A percentile compares a stretch with the other conserved stretches of the same genome.
Conservation (phyloP, 2,797 vertebrate species). For the Argentina silus region DNA sequence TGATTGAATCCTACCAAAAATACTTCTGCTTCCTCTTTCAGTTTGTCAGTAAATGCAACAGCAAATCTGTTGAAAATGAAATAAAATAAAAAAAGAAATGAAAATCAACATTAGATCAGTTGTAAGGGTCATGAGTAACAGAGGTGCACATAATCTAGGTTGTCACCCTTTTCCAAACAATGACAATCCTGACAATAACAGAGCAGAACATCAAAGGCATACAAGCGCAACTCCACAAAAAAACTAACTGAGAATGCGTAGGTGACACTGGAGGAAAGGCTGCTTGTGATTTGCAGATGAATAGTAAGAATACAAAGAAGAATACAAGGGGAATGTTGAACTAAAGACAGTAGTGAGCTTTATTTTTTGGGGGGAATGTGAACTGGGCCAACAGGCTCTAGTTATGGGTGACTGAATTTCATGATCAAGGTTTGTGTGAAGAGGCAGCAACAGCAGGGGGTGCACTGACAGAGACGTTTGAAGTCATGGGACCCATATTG, state of each 20-base stretch:
- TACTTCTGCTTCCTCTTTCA: slow-evolving; percentile 83
- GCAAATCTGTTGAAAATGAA: slow-evolving; percentile 83
- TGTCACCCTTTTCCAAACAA: slow-evolving; percentile 28
- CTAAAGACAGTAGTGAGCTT: slow-evolving; percentile 45
- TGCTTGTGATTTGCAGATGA: slow-evolving; percentile 32
- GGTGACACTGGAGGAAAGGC: slow-evolving; percentile 29
- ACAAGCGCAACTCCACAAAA: slow-evolving; percentile 31
- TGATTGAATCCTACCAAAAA: slow-evolving; percentile 83
- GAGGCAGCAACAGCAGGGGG: slow-evolving; percentile 53
- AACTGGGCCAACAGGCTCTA: slow-evolving; percentile 48
- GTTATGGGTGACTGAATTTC: slow-evolving; percentile 47
- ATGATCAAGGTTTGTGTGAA: slow-evolving; percentile 61
- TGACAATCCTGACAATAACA: slow-evolving; percentile 27
- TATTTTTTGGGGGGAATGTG: slow-evolving; percentile 54
- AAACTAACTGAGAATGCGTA: slow-evolving; percentile 24
- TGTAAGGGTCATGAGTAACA: background rate
- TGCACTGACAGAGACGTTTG: slow-evolving; percentile 56
- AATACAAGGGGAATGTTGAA: slow-evolving; percentile 54
- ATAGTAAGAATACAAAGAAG: slow-evolving; percentile 38
- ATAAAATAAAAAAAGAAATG: slow-evolving; percentile 27
- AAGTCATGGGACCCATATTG: slow-evolving; percentile 58
- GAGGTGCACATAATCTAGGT: slow-evolving; percentile 12
- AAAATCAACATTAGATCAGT: background rate
- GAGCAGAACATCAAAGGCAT: slow-evolving; percentile 17
- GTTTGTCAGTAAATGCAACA: slow-evolving; percentile 86